Conservation (phyloP, 2,888 invertebrate genomes). For the Tuta absoluta region DNA sequence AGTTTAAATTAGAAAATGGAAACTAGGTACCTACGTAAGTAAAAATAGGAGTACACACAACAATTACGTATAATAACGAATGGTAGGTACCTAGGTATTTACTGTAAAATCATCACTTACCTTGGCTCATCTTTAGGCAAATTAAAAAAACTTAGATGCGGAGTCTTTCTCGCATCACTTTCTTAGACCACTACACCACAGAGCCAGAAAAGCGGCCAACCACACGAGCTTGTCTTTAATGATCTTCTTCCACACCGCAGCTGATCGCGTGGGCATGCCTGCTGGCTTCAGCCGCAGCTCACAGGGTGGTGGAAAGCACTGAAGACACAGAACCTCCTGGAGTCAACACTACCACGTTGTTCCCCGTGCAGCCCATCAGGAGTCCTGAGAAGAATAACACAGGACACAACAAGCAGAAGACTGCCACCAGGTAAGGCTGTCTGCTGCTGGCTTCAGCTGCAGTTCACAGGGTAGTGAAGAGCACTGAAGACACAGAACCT, state of each 20-base stretch:
- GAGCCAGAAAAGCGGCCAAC: no score
- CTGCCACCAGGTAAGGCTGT: conserved; percentile 35
- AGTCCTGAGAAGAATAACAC: conserved; percentile 29
- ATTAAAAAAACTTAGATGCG: no score
- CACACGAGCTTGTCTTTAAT: background rate
- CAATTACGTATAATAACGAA: no score
- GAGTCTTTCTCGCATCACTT: no score
- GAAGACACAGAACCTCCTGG: conserved; percentile 43
- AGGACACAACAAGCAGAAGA: conserved; percentile 28
- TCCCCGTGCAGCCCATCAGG: conserved; percentile 47
- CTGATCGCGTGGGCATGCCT: no score
- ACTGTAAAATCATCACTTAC: no score
- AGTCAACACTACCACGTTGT: conserved; percentile 60
- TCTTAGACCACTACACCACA: no score
- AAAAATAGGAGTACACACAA: no score
- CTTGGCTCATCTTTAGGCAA: no score
- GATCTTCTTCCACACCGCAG: background rate
- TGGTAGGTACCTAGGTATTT: no score
- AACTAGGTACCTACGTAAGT: no score
- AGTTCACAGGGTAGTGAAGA: conserved; percentile 44
- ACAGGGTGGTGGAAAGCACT: conserved; percentile 45
- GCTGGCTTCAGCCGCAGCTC: conserved; percentile 37
- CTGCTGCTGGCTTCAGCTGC: conserved; percentile 39
- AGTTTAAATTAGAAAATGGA: no score
- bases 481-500: conserved; percentile 44